Base-by-base conservation (phyloP, 2,797 vertebrate species). In the Kryptolebias ocellatus region DNA sequence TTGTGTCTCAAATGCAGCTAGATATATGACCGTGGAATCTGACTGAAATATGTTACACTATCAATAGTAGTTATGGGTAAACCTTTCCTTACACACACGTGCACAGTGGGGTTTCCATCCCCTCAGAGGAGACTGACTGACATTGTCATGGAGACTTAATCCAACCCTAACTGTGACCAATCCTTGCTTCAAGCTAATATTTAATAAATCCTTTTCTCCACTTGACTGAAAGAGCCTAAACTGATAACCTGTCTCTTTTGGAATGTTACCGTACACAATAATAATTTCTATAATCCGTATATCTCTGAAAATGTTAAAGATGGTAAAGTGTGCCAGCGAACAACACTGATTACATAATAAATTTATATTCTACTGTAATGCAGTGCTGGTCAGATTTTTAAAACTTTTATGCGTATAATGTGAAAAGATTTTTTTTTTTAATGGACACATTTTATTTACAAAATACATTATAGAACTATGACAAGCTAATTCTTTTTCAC, bases 31-130 rank as follows among this genome's bases (percentile, higher is more conserved):
- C 20, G 49, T 61, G 82, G 67, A 82, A 84, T 84, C 86, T 75
- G 76, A 77, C 70, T 79, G 79, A 87, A 88, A 88, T 84, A 80
- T 86, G 76, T 82, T 85, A 86, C 74, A 42, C 71, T 74, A 77
- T 83, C 83, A 74, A 50, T 64, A 52, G 69, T 44, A 20, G 60
- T 67, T 64, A 80, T 73, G 64, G 59, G 34, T 53, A 76, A 70
- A 73, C 60, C 27, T 46, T 44, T 58, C 6, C 24, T 7, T 18
- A 45, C 50, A 46, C 46, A 57, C 31, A 59, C 24, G 57, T n/a
- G 52, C 60, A 68, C 15, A 52, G 5, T 1, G n/a, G 9, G 17
- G 46, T 17, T 50, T 18, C 24, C 55, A 54, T 46, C 44, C 54
- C 51, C 51, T 54, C 44, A 60, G 55, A 57, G 47, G 47, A 42